A percentile compares a stretch with the other conserved stretches of the same genome.
phyloP scores from a whole-genome alignment of 2,113 vertebrate species.

The Empidonax alnorum region DNA sequence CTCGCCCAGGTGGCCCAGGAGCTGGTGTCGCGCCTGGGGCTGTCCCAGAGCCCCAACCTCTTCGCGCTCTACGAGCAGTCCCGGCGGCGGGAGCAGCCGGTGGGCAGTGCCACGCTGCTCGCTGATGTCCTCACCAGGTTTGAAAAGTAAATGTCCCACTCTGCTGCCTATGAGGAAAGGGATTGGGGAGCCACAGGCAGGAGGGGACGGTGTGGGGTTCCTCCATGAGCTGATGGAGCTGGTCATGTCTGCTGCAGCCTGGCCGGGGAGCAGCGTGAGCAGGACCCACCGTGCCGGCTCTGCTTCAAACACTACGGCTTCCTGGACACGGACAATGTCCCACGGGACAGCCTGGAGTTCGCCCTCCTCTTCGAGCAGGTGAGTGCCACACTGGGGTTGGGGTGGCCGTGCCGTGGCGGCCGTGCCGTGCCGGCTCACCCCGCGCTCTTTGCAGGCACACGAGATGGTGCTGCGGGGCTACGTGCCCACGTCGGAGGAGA shows the following conservation, averaged over 20 bases:
- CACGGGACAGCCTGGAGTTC: slow-evolving; percentile 87
- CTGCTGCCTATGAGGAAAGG: background rate
- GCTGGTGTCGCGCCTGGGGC: slow-evolving; percentile 87
- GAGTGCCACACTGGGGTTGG: rapidly evolving
- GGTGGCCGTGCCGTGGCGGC: rapidly evolving
- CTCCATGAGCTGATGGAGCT: background rate
- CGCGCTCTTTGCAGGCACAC: slow-evolving; percentile 74
- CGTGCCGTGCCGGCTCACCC: rapidly evolving
- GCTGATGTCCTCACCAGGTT: slow-evolving; percentile 94
- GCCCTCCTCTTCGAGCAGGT: slow-evolving; percentile 95
- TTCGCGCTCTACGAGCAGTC: slow-evolving; percentile 92
- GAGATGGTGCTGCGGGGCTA: slow-evolving; percentile 90
- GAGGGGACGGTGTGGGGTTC: background rate
- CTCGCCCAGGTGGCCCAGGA: slow-evolving; percentile 85
- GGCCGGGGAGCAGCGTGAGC: slow-evolving; percentile 77
- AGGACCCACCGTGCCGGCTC: slow-evolving; percentile 80
- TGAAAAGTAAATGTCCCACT: slow-evolving; percentile 79
- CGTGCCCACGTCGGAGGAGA: slow-evolving; percentile 86
- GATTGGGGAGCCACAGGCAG: rapidly evolving
- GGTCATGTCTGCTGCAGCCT: slow-evolving; percentile 57
- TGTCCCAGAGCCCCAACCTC: slow-evolving; percentile 88
- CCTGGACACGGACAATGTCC: slow-evolving; percentile 86
- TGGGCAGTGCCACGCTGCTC: slow-evolving; percentile 84
- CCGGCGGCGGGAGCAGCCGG: slow-evolving; percentile 83
- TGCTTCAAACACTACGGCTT: slow-evolving; percentile 93